Base-by-base conservation (phyloP, 2,797 vertebrate genomes). In the Hoplostethus atlanticus region DNA sequence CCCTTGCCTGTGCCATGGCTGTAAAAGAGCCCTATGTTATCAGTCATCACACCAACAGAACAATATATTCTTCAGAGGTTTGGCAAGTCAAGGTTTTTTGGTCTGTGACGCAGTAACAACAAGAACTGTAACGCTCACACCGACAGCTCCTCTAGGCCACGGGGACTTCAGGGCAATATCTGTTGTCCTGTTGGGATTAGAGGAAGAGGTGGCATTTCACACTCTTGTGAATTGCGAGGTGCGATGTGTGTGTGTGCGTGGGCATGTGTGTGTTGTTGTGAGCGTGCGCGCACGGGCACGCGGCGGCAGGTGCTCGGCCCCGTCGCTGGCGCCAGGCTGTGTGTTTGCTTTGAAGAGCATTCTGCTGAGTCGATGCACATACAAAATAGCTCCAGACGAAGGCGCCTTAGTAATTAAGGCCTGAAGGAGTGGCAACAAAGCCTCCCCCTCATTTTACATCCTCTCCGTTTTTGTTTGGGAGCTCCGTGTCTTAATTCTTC, bases 371-470 rank as follows among this genome's bases (percentile, higher is more conserved):
- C 48, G 73, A 64, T 81, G 65, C 48, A 79, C 89, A 89, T 89
- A 88, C 83, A 83, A 90, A 93, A 77, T 81, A 90, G 82, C 81
- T 80, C 66, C 71, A 84, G 84, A 91, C 73, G 77, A 66, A 46
- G 76, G 85, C 82, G 83, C 83, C 88, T 88, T 71, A 81, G 87
- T 90, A 90, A 93, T 93, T 92, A 91, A 86, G 83, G 87, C 86
- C 85, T 85, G 81, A 87, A 89, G 86, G 70, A 91, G 80, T 73
- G 58, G 69, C 77, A 87, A 86, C 78, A 87, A 88, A 88, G 79
- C 75, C 82, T 88, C 66, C 64, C 36, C 84, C 86, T 91, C 79
- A 60, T 89, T 90, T 90, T 82, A 86, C 84, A 80, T 81, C 83
- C 51, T 48, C 69, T 80, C 73, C 71, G 38, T 85, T 88, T 86